Evolutionary conservation across 2,797 vertebrate genomes (phyloP).

Genomic region (Clarias pachynema): DNA sequence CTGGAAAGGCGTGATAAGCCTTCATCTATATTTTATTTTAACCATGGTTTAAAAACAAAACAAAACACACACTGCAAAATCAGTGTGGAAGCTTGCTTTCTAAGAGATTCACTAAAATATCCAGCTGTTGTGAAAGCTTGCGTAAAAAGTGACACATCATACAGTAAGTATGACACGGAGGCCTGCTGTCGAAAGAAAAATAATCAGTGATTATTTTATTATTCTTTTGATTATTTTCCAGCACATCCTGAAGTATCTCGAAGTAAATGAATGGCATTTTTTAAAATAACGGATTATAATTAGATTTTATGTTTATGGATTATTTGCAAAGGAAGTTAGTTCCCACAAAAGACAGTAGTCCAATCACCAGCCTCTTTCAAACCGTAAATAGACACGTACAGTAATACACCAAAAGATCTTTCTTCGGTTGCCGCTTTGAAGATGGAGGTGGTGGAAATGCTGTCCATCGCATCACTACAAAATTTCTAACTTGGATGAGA

Average conservation of each 20-base stretch:
- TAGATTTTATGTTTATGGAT: not conserved
- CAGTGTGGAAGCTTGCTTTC: not conserved
- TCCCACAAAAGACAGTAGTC: not conserved
- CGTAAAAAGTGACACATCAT: not conserved
- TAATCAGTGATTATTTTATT: not conserved
- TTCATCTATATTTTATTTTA: not conserved
- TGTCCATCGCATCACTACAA: not conserved
- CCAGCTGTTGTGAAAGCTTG: not conserved
- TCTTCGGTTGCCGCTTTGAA: not conserved
- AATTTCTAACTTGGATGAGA: not conserved
- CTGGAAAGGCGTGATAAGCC: not conserved
- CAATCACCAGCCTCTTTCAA: not conserved
- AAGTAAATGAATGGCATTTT: not conserved
- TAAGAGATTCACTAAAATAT: not conserved
- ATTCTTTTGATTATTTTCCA: not conserved
- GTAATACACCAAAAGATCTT: not conserved
- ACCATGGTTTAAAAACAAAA: too few species aligned
- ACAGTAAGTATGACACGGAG: not conserved
- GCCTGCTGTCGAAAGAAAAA: not conserved
- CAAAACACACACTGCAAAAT: not conserved
- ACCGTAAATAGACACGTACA: not conserved
- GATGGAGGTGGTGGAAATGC: not conserved
- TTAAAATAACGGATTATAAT: not conserved
- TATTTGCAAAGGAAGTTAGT: not conserved
- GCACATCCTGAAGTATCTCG: not conserved